Conservation (phyloP, 2,797 vertebrate genomes). For the Nothura maculosa region DNA sequence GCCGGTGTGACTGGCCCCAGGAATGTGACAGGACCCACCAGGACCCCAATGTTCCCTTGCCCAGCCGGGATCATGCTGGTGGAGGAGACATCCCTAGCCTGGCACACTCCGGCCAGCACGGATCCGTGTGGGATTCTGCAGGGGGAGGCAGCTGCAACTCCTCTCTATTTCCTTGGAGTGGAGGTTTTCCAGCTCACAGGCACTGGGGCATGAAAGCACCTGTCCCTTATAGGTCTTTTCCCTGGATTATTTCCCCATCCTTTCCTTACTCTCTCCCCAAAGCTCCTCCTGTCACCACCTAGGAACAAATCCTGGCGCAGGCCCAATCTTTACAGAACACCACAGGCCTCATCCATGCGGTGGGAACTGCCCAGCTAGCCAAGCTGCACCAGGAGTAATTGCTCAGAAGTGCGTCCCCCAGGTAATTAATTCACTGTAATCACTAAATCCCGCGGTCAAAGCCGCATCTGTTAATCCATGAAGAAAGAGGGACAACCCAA, state of each 20-base stretch:
- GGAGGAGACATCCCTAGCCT: not conserved
- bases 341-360: fast-evolving
- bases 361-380: not conserved
- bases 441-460: not conserved
- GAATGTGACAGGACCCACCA: not conserved
- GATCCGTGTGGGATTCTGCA: not conserved
- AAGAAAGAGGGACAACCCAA: slow-evolving; percentile 40
- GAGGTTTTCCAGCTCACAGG: not conserved
- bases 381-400: not conserved
- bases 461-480: slow-evolving; percentile 11
- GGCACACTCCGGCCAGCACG: not conserved
- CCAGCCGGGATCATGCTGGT: not conserved
- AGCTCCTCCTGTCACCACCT: not conserved
- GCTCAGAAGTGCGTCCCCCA: not conserved
- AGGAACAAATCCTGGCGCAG: no score
- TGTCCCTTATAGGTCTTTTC: not conserved
- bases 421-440: slow-evolving; percentile 25
- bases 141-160: not conserved
- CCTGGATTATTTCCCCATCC: not conserved
- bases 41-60: not conserved
- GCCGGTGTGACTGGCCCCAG: not conserved
- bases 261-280: not conserved
- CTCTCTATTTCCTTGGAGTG: not conserved
- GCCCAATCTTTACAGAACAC: not conserved
- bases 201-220: no score